Evolutionary conservation across 1,140 invertebrate genomes (phyloP).

Genomic region (Phortica variegata): DNA sequence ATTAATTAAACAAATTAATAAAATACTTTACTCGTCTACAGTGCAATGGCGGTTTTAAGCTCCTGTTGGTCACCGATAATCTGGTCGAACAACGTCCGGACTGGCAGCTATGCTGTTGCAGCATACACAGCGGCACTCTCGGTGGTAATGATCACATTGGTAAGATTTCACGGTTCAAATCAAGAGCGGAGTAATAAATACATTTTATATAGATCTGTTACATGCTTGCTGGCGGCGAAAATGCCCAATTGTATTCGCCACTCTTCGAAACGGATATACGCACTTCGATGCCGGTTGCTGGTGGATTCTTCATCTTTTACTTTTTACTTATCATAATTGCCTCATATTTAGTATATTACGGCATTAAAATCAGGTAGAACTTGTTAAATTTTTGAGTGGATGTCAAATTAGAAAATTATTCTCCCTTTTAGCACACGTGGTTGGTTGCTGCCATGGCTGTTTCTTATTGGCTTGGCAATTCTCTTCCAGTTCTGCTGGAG

Average conservation of each 20-base stretch:
- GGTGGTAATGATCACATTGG: conserved; percentile 73
- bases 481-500: conserved; percentile 78
- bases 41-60: conserved; percentile 68
- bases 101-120: conserved; percentile 73
- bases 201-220: conserved; percentile 59
- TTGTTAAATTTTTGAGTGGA: not conserved
- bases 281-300: conserved; percentile 71
- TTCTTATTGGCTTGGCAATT: conserved; percentile 68
- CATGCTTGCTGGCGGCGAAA: conserved; percentile 80
- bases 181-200: not conserved
- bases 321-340: conserved; percentile 68
- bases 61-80: conserved; percentile 86
- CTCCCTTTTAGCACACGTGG: conserved; percentile 61
- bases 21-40: not conserved
- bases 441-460: conserved; percentile 79
- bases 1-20: conserved; percentile 10
- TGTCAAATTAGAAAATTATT: not conserved
- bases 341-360: conserved; percentile 64
- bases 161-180: conserved; percentile 18
- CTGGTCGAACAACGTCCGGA: conserved; percentile 77
- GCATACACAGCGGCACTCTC: conserved; percentile 74
- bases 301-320: conserved; percentile 72
- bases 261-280: conserved; percentile 83
- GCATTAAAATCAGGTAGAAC: conserved; percentile 58
- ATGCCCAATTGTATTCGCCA: conserved; percentile 81